Evolutionary conservation across 1,140 invertebrate species (phyloP).

Genomic region (Brachionus rotundiformis): DNA sequence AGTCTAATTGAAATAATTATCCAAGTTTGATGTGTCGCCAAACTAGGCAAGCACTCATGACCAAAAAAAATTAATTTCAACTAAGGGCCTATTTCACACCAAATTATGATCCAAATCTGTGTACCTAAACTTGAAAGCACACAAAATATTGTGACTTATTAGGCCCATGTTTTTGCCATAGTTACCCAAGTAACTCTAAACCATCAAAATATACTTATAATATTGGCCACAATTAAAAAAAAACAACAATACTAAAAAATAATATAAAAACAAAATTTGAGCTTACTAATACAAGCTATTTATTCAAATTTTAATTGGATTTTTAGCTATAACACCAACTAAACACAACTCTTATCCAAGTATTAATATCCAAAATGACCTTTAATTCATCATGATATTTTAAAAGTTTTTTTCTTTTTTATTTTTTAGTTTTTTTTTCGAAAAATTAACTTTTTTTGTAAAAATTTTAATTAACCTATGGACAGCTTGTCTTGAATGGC

Average conservation of each 20-base stretch:
- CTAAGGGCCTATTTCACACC: neutral
- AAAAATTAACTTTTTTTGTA: neutral
- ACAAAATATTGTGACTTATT: neutral
- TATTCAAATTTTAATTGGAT: constrained; percentile 20
- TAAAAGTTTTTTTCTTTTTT: neutral
- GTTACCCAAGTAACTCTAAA: constrained; percentile 4
- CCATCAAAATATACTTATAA: neutral
- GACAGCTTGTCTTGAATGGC: constrained; percentile 5
- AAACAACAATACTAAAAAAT: constrained; percentile 14
- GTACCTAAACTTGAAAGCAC: neutral
- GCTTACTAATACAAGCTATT: constrained; percentile 16
- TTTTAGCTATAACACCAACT: constrained; percentile 11
- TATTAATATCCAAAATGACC: constrained; percentile 19
- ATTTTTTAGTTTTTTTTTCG: too few species aligned
- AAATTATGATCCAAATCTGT: neutral
- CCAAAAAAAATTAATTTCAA: neutral
- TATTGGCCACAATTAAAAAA: neutral
- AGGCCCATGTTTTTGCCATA: constrained; percentile 1
- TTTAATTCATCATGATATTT: constrained; percentile 5
- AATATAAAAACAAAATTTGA: constrained; percentile 1
- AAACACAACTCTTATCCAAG: constrained; percentile 24
- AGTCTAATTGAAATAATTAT: neutral
- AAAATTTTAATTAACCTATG: constrained; percentile 9
- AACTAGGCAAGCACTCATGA: neutral
- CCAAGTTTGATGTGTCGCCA: neutral